Percentiles rank a stretch among this genome's conserved stretches.
Evolutionary conservation across 2,113 vertebrate genomes (phyloP).

Genomic region (Chamaea fasciata): DNA sequence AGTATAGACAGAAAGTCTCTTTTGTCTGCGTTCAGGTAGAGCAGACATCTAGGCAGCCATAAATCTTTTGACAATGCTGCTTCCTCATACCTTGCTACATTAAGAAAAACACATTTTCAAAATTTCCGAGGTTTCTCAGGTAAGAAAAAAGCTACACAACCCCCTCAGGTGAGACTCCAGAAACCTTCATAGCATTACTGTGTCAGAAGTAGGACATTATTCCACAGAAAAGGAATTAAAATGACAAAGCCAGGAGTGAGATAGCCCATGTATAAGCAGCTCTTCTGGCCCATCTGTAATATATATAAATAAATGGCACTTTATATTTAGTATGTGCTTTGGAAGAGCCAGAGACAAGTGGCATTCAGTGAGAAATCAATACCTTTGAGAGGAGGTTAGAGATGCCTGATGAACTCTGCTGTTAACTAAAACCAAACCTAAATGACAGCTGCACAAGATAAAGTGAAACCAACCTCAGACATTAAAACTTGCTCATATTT

Average conservation of each 20-base stretch:
- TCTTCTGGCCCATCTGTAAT: background rate
- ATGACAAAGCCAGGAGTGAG: background rate
- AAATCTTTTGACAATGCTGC: background rate
- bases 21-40: background rate
- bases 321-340: slow-evolving; percentile 28
- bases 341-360: slow-evolving; percentile 20
- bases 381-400: slow-evolving; percentile 7
- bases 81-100: background rate
- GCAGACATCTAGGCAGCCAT: background rate
- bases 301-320: background rate
- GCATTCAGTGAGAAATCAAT: slow-evolving; percentile 29
- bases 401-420: background rate
- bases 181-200: background rate
- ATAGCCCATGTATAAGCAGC: background rate
- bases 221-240: background rate
- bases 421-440: slow-evolving; percentile 11
- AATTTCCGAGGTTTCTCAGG: background rate
- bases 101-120: background rate
- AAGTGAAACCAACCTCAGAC: background rate
- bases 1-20: background rate
- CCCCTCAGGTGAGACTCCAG: background rate
- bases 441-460: slow-evolving; percentile 21
- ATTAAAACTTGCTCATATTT: background rate
- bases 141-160: background rate
- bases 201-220: background rate